A percentile compares a stretch with the other conserved stretches of the same genome.
These are phyloP conservation scores for Ginglymostoma cirratum DNA, from an alignment of 2,113 vertebrate genomes.

Conservation along the genomic window DNA sequence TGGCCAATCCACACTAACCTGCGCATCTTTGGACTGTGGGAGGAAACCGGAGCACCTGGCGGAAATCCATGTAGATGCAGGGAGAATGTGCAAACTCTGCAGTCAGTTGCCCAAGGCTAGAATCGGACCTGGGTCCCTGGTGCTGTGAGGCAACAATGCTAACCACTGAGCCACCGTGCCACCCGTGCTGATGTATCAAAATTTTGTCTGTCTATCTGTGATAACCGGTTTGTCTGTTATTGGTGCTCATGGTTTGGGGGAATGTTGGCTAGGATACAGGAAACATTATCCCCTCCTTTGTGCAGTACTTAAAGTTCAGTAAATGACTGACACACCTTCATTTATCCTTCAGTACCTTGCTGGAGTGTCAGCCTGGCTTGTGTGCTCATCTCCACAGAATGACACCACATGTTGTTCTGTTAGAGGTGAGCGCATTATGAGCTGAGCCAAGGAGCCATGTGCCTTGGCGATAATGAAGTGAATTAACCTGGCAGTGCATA, in stretches of 20 bases:
- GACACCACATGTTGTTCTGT: neutral
- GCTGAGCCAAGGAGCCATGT: neutral
- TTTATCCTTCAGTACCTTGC: neutral
- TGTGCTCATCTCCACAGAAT: neutral
- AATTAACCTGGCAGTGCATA: neutral
- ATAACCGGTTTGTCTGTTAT: neutral
- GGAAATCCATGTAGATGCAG: no score
- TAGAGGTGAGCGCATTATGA: neutral
- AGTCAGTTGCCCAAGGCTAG: no score
- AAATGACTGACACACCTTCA: neutral
- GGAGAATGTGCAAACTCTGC: no score
- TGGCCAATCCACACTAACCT: no score
- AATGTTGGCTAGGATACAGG: neutral
- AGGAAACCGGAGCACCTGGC: no score
- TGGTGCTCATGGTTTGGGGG: neutral
- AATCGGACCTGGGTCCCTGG: no score
- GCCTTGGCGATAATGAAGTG: neutral
- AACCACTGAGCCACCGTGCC: no score
- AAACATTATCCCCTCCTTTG: neutral
- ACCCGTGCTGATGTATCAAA: neutral
- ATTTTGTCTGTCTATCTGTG: neutral
- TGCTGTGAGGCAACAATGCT: no score
- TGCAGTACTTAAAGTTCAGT: neutral
- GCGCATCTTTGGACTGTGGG: no score
- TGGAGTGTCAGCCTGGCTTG: neutral